Base-by-base conservation (phyloP, 2,797 vertebrate species). In the Ceryle rudis region DNA sequence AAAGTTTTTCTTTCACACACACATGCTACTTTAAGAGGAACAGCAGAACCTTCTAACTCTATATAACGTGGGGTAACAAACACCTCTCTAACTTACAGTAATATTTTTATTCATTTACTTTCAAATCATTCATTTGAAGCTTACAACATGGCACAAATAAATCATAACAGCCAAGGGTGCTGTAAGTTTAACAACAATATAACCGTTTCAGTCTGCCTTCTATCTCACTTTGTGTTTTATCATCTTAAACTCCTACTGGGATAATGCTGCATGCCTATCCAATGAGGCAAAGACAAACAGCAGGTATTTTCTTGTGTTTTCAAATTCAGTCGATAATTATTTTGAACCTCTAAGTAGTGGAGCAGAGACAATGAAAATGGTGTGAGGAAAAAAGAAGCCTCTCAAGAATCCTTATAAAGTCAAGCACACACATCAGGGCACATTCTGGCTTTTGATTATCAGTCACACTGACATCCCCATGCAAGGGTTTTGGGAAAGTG, bases 291-390 rank as follows among this genome's bases (percentile, higher is more conserved):
- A 87, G 35, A 41, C 28, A 81, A 74, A 61, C 77, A 86, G 66
- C 44, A 89, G 84, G 86, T 73, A 75, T 66, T 79, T 90, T 58
- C 66, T 86, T 35, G 57, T 89, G 52, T 25, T 93, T 93, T 93
- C 69, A 86, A 90, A 93, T 83, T 89, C 55, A 74, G 89, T 82
- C 89, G 82, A 93, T 82, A 94, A 79, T 79, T 72, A 73, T 60
- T 69, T 93, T 93, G 62, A 89, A 93, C n/a, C 71, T 74, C 55
- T 49, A 39, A 70, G 70, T 75, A 92, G 65, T 55, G 66, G 47
- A 87, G 74, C 81, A 82, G 70, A 90, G 82, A 81, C 44, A 51
- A 83, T 15, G 60, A 82, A 75, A 94, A 51, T 3, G 8, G 33
- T 31, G 39, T 31, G 41, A 81, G 41, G 46, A 17, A 84, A 82